phyloP scores from a whole-genome alignment of 2,888 invertebrate species.

The Eupeodes latifasciatus region DNA sequence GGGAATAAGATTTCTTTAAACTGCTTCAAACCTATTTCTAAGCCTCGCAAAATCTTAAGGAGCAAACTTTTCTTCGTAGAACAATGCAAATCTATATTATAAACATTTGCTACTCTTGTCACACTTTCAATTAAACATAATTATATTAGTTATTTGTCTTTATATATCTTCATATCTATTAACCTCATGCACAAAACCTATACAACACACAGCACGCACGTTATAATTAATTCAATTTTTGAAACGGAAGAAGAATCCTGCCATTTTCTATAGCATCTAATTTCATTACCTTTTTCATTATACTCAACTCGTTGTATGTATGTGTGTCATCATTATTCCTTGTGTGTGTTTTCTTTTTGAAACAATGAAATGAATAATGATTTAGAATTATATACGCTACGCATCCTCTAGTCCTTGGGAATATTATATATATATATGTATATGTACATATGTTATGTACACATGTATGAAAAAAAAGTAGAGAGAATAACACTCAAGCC shows the following conservation, averaged over 20 bases:
- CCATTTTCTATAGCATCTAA: conserved; percentile 59
- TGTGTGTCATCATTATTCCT: conserved; percentile 53
- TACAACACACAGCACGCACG: conserved; percentile 11
- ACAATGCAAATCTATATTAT: too few species aligned
- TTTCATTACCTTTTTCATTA: conserved; percentile 72
- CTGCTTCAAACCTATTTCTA: too few species aligned
- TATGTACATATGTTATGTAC: background rate
- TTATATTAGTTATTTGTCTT: too few species aligned
- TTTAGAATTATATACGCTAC: background rate
- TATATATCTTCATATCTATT: too few species aligned
- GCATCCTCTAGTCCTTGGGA: conserved; percentile 22
- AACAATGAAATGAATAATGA: conserved; percentile 34
- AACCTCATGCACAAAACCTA: background rate
- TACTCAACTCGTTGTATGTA: too few species aligned
- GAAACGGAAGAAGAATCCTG: conserved; percentile 49
- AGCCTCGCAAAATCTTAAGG: too few species aligned
- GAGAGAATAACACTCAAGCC: background rate
- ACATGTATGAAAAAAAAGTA: background rate
- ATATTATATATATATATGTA: background rate
- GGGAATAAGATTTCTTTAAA: too few species aligned
- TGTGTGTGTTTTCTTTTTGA: conserved; percentile 15
- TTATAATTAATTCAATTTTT: conserved; percentile 69
- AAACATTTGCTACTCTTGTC: too few species aligned
- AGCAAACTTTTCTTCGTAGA: too few species aligned
- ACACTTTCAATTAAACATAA: too few species aligned